Conservation (phyloP, 2,888 invertebrate species). For the Protodeltote pygarga region DNA sequence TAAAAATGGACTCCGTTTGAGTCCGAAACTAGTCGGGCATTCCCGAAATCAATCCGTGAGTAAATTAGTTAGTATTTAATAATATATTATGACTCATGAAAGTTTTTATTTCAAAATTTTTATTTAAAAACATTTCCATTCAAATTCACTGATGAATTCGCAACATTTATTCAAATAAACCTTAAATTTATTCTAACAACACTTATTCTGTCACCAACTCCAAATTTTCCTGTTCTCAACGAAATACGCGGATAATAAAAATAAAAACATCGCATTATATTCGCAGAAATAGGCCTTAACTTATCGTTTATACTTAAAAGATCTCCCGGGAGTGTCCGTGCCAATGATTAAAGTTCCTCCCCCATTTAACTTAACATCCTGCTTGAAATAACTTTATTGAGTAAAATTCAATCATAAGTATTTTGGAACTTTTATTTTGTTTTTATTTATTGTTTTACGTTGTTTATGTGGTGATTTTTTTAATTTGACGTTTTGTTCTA, state of each 20-base stretch:
- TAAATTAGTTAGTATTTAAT: too few species aligned
- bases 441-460: not conserved
- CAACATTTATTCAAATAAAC: not conserved
- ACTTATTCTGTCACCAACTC: not conserved
- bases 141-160: too few species aligned
- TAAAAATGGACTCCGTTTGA: too few species aligned
- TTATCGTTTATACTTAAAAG: conserved; percentile 49
- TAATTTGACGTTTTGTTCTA: too few species aligned
- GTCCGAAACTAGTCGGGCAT: too few species aligned
- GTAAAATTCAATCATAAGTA: conserved; percentile 39
- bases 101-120: too few species aligned
- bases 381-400: conserved; percentile 42
- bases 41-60: too few species aligned
- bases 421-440: conserved; percentile 3
- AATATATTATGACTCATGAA: too few species aligned
- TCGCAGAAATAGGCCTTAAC: conserved; percentile 42
- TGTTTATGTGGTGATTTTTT: not conserved
- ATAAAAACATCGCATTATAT: conserved; percentile 15
- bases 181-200: not conserved
- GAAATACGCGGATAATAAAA: conserved; percentile 10
- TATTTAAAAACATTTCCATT: too few species aligned
- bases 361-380: conserved; percentile 45
- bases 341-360: conserved; percentile 52
- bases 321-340: conserved; percentile 41
- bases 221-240: conserved; percentile 14